Evolutionary conservation across 2,888 invertebrate species (phyloP).

Genomic region (Ochropleura leucogaster): DNA sequence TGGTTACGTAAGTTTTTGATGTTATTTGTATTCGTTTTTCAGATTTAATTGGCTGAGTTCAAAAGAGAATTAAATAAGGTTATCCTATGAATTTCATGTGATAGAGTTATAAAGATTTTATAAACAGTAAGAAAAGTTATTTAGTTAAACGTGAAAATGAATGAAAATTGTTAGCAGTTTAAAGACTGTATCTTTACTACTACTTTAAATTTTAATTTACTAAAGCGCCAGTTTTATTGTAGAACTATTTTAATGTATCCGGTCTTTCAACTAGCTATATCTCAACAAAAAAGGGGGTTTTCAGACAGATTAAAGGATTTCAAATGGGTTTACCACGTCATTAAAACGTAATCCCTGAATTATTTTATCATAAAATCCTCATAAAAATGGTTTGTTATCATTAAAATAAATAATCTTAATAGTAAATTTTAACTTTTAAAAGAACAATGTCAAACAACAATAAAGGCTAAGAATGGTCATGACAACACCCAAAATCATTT

Average conservation of each 20-base stretch:
- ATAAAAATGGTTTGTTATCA: slow-evolving; percentile 8
- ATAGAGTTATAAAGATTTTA: too few species aligned
- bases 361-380: slow-evolving; percentile 20
- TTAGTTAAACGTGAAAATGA: neutral
- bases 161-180: neutral
- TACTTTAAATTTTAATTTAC: too few species aligned
- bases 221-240: neutral
- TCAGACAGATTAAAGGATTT: slow-evolving; percentile 10
- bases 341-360: slow-evolving; percentile 23
- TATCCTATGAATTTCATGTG: neutral
- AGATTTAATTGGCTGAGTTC: neutral
- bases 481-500: neutral
- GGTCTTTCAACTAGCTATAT: too few species aligned
- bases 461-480: neutral
- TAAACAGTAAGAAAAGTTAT: too few species aligned
- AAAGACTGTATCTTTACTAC: too few species aligned
- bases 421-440: neutral
- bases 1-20: slow-evolving; percentile 72
- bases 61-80: slow-evolving; percentile 1
- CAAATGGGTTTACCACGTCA: neutral
- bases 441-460: neutral
- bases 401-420: slow-evolving; percentile 5
- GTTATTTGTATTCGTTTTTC: slow-evolving; percentile 2
- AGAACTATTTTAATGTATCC: neutral
- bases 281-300: neutral